Conservation (phyloP, 2,113 vertebrate species). For the Microcebus griseorufus region DNA sequence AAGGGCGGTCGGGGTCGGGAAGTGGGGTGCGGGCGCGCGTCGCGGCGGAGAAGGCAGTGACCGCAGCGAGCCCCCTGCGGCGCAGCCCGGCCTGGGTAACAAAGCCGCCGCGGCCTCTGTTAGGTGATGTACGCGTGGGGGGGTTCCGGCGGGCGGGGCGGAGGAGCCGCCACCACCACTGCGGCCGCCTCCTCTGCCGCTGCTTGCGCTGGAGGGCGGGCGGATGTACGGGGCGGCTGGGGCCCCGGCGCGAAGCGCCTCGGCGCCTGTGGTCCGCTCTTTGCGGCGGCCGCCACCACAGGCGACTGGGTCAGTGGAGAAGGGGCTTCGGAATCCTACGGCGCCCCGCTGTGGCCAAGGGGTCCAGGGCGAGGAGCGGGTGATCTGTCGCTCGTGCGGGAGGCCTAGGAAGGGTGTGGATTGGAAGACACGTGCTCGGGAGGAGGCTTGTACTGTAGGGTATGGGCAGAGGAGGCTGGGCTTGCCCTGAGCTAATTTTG, state of each 20-base stretch:
- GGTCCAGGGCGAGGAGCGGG: background rate
- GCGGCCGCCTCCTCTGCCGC: slow-evolving; percentile 65
- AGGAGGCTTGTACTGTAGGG: background rate
- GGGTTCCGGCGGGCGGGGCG: slow-evolving; percentile 67
- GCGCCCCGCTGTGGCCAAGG: background rate
- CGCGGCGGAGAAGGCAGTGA: background rate
- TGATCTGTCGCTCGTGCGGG: background rate
- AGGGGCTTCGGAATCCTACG: background rate
- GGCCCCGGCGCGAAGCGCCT: slow-evolving; percentile 71
- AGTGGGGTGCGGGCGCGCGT: background rate
- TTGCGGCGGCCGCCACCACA: slow-evolving; percentile 56
- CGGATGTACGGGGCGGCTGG: slow-evolving; percentile 71
- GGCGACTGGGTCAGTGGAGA: slow-evolving; percentile 52
- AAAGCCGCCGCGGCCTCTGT: slow-evolving; percentile 76
- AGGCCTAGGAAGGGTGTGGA: background rate
- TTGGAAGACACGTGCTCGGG: slow-evolving; percentile 40
- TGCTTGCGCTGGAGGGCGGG: slow-evolving; percentile 66
- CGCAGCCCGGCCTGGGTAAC: slow-evolving; percentile 69
- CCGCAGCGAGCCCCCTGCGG: background rate
- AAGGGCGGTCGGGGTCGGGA: background rate
- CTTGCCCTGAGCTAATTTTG: background rate
- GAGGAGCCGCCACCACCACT: slow-evolving; percentile 56
- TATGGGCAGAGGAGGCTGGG: background rate
- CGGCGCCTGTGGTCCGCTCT: slow-evolving; percentile 63
- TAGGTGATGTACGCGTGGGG: slow-evolving; percentile 70